phyloP scores from a whole-genome alignment of 2,113 vertebrate genomes.

The Gymnobelideus leadbeateri region DNA sequence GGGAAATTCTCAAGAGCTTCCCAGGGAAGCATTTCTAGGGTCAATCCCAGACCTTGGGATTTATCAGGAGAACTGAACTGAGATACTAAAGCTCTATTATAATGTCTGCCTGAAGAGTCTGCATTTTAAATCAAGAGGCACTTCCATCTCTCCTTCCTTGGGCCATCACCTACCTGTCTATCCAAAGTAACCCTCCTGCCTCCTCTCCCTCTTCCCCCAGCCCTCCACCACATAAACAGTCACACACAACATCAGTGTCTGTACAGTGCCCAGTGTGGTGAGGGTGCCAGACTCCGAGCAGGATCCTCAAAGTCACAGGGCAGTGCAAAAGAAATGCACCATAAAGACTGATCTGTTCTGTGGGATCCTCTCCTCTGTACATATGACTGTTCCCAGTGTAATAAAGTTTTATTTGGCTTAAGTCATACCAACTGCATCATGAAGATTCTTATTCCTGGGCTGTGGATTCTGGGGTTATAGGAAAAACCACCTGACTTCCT shows the following conservation, averaged over 20 bases:
- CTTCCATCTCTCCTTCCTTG: background rate
- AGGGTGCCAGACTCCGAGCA: background rate
- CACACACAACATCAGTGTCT: background rate
- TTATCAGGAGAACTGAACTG: background rate
- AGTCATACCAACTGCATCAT: background rate
- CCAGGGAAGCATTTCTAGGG: background rate
- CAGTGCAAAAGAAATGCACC: background rate
- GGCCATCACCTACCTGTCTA: background rate
- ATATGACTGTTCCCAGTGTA: background rate
- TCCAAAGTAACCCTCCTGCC: background rate
- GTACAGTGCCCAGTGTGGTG: background rate
- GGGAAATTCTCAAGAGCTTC: background rate
- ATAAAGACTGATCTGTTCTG: background rate
- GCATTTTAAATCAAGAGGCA: background rate
- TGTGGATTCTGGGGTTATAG: background rate
- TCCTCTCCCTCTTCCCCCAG: background rate
- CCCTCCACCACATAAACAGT: background rate
- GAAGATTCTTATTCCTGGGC: background rate
- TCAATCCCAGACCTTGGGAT: background rate
- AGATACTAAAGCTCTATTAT: background rate
- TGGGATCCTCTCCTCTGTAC: background rate
- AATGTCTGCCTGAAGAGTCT: background rate
- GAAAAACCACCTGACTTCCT: background rate
- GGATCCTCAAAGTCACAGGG: background rate
- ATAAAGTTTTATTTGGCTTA: background rate